These are phyloP conservation scores for Archips xylosteana DNA, from an alignment of 2,888 invertebrate genomes.

Conservation along the genomic window DNA sequence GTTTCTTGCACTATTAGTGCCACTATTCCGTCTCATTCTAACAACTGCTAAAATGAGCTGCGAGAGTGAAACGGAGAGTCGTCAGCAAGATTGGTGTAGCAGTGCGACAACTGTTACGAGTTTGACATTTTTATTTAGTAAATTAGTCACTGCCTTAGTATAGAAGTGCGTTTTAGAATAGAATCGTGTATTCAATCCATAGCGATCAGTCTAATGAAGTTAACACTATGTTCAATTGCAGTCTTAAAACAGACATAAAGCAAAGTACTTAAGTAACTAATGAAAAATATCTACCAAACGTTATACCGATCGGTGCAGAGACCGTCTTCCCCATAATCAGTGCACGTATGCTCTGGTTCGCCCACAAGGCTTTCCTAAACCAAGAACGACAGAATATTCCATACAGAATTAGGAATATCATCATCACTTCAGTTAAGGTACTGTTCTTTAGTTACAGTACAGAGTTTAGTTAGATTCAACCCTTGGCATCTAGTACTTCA, in stretches of 20 bases:
- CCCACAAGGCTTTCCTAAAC: too few relatives aligned
- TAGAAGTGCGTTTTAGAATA: conserved; percentile 3
- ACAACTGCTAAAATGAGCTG: background rate
- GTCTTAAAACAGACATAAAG: background rate
- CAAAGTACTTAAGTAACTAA: background rate
- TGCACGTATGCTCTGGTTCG: too few relatives aligned
- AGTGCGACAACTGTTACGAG: conserved; percentile 7
- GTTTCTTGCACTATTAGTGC: background rate
- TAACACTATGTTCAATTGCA: conserved; percentile 2
- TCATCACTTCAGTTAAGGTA: too few relatives aligned
- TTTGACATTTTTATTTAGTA: conserved; percentile 8
- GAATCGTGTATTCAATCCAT: conserved; percentile 12
- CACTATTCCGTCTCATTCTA: background rate
- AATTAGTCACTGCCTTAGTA: conserved; percentile 7
- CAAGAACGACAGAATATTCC: too few relatives aligned
- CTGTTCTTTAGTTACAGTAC: too few relatives aligned
- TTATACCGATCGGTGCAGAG: too few relatives aligned
- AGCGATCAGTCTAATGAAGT: conserved; percentile 2
- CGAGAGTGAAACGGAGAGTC: background rate
- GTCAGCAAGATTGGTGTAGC: background rate
- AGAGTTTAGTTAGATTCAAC: too few relatives aligned
- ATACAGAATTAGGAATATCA: too few relatives aligned
- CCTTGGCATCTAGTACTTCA: too few relatives aligned
- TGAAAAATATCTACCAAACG: background rate
- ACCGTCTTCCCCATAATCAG: too few relatives aligned